Evolutionary conservation across 2,113 vertebrate species (phyloP).

Genomic region (Menura novaehollandiae): DNA sequence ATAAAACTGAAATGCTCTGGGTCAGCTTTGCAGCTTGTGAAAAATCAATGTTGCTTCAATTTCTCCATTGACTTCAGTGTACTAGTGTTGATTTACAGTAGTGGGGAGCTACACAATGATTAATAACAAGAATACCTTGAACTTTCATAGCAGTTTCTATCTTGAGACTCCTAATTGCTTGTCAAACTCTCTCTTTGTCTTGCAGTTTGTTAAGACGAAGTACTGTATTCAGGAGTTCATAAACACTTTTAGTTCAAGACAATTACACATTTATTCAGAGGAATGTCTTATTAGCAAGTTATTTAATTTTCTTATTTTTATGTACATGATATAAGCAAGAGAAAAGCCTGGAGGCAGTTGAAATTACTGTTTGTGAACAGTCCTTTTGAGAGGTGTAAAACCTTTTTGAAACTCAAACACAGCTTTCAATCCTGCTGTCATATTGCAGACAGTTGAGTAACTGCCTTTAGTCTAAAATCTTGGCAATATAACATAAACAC

Average conservation of each 20-base stretch:
- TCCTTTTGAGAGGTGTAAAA: background rate
- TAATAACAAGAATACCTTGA: constrained; percentile 3
- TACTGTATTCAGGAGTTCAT: background rate
- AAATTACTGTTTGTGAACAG: background rate
- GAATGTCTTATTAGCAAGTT: background rate
- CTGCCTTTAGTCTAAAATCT: background rate
- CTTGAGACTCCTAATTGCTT: constrained; percentile 33
- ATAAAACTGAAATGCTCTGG: background rate
- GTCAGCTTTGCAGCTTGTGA: constrained; percentile 6
- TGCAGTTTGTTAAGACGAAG: background rate
- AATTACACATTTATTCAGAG: background rate
- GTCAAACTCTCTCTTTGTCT: background rate
- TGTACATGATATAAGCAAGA: background rate
- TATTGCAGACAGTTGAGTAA: background rate
- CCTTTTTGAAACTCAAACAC: background rate
- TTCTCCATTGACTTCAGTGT: background rate
- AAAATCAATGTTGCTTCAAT: constrained; percentile 49
- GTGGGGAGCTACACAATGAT: background rate
- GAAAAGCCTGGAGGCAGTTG: background rate
- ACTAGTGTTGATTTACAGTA: constrained; percentile 30
- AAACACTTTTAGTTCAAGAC: background rate
- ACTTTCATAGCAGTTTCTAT: background rate
- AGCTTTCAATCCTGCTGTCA: background rate
- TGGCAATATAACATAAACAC: background rate
- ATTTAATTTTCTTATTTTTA: background rate